Evolutionary conservation across 2,888 invertebrate genomes (phyloP), one percentile per base, ranked within the genome.

Genomic region (Salticus scenicus): DNA sequence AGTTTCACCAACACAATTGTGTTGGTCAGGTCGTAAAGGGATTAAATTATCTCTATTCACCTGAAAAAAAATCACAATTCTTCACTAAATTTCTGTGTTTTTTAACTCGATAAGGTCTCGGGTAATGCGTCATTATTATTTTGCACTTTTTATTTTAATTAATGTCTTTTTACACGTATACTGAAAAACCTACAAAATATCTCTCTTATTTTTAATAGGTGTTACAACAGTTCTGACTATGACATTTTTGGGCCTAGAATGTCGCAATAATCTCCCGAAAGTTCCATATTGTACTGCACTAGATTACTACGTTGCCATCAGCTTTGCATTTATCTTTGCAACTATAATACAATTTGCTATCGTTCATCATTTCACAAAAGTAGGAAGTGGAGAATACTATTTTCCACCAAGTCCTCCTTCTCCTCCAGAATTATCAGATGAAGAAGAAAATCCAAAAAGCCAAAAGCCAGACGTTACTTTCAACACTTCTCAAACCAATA

Each of bases 281-380:
- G 96, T 96, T 33, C 94, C 96, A 70, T 96, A 96, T 91, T 95
- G 95, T 2, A 96, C 96, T n/a, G 96, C 96, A 0, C 92, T 96
- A 88, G 96, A 96, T 90, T 95, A 95, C 90, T 96, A 96, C 90
- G 95, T 96, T 1, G 95, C 95, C 90, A 93, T 95, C 28, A 95
- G 95, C 24, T 96, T 96, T 90, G 94, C 94, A 1, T 95, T 95
- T 90, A 95, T 95, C 88, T 95, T 95, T 90, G 95, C 95, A 7
- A 95, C 95, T 0, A 95, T 96, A 83, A 93, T 96, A 83, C 95
- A 96, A 91, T 96, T 95, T 90, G 95, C 96, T 2, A 94, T 95
- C n/a, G 96, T 96, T 0, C 96, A 96, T 90, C 95, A 95, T 90
- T 95, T 95, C 91, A 96, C 96, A n/a, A 96, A 96, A 91, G 94